These are phyloP conservation scores for Nymphalis urticae DNA, from an alignment of 2,888 invertebrate genomes.

Conservation along the genomic window DNA sequence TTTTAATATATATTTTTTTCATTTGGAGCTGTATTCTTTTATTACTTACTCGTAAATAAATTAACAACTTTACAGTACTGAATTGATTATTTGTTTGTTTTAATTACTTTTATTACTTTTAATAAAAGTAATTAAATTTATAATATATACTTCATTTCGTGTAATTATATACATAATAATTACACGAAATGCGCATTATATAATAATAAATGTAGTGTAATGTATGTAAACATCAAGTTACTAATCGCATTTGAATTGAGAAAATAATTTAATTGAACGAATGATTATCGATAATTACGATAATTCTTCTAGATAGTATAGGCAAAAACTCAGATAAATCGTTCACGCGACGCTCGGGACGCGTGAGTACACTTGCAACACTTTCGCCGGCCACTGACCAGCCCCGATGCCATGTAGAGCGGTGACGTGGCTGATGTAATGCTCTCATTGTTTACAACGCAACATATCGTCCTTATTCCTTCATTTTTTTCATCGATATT, in stretches of 20 bases:
- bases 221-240: no score
- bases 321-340: slow-evolving; percentile 44
- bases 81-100: no score
- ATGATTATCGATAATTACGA: slow-evolving; percentile 13
- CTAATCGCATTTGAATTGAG: not conserved
- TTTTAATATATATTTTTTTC: not conserved
- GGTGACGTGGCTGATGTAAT: slow-evolving; percentile 52
- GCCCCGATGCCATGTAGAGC: slow-evolving; percentile 51
- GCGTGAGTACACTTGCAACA: slow-evolving; percentile 53
- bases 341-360: slow-evolving; percentile 50
- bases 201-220: not conserved
- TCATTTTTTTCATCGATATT: slow-evolving; percentile 13
- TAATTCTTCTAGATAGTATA: slow-evolving; percentile 22
- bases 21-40: no score
- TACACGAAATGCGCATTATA: not conserved
- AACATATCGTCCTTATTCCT: slow-evolving; percentile 25
- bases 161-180: no score
- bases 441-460: slow-evolving; percentile 48
- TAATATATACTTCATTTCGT: no score
- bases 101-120: no score
- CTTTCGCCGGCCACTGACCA: slow-evolving; percentile 48
- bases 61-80: no score
- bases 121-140: no score
- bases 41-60: no score
- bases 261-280: not conserved